Evolutionary conservation across 2,888 invertebrate species (phyloP), one percentile per base, ranked within the genome.

Genomic region (Quadroppia sp.): DNA sequence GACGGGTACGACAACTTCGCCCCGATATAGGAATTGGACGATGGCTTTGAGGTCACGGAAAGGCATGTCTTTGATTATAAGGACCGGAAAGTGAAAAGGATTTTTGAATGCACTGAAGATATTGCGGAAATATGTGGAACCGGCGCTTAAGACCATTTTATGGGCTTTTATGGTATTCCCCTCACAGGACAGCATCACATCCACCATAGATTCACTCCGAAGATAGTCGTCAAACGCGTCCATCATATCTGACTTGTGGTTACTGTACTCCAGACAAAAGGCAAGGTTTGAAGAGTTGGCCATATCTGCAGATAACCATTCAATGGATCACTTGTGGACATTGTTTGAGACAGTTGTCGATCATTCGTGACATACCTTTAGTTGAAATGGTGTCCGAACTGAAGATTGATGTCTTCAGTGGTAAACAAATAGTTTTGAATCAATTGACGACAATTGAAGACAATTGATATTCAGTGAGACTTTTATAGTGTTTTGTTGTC

Each of bases 21-120:
- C 74, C 1, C 42, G 23, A 40, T 74, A 74, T 42, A 74, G 59
- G 56, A 71, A 74, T 25, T 74, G 71, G 25, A 74, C 28, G 20
- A 74, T 59, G 1, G 61, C 45, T 71, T 71, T 50, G 17, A 74
- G 74, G 50, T 74, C 74, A 28, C 28, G 23, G 28, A 74, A 40
- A n/a, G 74, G 25, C 74, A 71, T 71, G 59, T 74, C 74, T 40
- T 71, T 74, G 23, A 74, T 71, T 13, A 74, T 71, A 11, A 74
- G 30, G 28, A 74, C 56, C 7, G 74, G 74, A 56, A 71, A 74
- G n/a, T 71, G 74, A 40, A 56, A 72, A 6, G 74, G 71, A 42
- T 71, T 71, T 7, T 71, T 72, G 42, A 71, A 71, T 9, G 36
- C 25, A 28, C 56, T 25, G 50, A 74, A 74, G 20, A 74, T 40